Conservation (phyloP, 2,888 invertebrate species). For the Hartigia nigra region DNA sequence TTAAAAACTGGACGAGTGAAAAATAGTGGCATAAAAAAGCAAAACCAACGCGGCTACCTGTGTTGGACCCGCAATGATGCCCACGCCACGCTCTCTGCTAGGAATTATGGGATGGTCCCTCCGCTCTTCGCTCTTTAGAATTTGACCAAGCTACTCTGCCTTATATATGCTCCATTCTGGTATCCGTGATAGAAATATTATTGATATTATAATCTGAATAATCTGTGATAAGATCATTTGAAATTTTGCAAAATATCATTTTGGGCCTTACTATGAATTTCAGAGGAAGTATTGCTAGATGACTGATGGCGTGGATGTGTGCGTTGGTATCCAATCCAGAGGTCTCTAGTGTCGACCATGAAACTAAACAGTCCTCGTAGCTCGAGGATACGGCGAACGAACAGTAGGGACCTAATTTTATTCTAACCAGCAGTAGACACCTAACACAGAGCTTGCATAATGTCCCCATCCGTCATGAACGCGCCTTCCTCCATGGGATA, state of each 20-base stretch:
- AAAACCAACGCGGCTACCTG: constrained; percentile 53
- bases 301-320: not conserved
- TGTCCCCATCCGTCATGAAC: constrained; percentile 55
- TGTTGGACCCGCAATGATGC: constrained; percentile 41
- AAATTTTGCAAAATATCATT: not conserved
- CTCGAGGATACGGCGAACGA: constrained; percentile 1
- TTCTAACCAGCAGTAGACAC: constrained; percentile 46
- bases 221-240: not conserved
- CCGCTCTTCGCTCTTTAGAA: not conserved
- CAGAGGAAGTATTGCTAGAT: not conserved
- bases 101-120: constrained; percentile 5
- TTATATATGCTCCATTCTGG: not conserved
- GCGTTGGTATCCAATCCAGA: not conserved
- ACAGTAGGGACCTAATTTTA: constrained; percentile 31
- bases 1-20: constrained; percentile 65
- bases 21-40: constrained; percentile 58
- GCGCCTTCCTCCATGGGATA: constrained; percentile 28
- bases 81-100: constrained; percentile 11
- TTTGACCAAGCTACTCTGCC: not conserved
- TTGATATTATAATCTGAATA: not conserved
- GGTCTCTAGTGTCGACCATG: not conserved
- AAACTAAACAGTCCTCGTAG: not conserved
- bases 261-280: not conserved
- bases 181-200: not conserved
- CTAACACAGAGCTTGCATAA: constrained; percentile 50